These are phyloP conservation scores for Palythoa caribaeorum DNA, from an alignment of 92 coral and sea anemone species.

Conservation along the genomic window DNA sequence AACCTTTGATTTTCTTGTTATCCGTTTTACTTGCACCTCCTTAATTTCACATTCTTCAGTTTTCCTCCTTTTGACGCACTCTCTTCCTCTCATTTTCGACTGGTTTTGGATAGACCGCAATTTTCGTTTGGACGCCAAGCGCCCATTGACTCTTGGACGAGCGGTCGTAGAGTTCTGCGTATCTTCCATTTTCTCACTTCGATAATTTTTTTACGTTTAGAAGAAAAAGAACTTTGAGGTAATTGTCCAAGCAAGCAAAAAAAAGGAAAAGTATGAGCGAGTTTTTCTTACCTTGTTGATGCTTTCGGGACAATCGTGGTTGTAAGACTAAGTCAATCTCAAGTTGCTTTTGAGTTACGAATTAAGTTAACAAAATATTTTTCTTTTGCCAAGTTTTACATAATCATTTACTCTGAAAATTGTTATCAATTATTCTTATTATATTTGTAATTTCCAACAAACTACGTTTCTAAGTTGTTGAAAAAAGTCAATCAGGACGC, in stretches of 20 bases:
- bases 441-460: too few species aligned
- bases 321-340: background rate
- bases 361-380: background rate
- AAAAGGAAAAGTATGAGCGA: background rate
- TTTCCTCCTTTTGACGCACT: background rate
- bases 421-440: too few species aligned
- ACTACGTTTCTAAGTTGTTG: background rate
- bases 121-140: background rate
- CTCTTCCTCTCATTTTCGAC: background rate
- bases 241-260: background rate
- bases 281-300: background rate
- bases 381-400: background rate
- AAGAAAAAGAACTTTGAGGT: background rate
- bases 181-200: background rate
- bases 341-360: background rate
- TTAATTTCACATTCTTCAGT: background rate
- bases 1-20: background rate
- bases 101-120: background rate
- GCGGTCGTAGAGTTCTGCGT: background rate
- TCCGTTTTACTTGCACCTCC: background rate
- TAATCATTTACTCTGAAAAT: background rate
- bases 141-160: background rate
- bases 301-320: background rate
- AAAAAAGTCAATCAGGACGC: background rate
- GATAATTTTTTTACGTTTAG: background rate